phyloP scores from a whole-genome alignment of 2,113 vertebrate genomes.

The Brachirus orientalis region DNA sequence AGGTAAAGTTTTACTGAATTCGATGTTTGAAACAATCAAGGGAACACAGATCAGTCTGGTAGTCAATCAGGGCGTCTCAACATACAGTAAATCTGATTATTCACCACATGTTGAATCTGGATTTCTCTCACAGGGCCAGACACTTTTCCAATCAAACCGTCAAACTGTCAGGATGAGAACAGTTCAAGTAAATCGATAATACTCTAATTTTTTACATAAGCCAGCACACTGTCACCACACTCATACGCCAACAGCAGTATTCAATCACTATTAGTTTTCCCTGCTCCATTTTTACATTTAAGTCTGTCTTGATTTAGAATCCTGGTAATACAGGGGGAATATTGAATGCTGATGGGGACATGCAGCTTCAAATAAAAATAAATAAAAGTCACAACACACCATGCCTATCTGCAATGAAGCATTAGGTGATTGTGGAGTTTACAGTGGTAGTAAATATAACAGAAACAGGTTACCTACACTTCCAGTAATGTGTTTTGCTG shows the following conservation, averaged over 20 bases:
- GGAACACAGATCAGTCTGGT: constrained; percentile 26
- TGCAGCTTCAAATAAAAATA: not conserved
- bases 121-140: constrained; percentile 18
- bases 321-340: not conserved
- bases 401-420: not conserved
- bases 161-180: constrained; percentile 5
- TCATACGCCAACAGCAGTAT: constrained; percentile 13
- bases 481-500: constrained; percentile 6
- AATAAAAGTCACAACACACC: not conserved
- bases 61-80: constrained; percentile 26
- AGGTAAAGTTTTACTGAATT: constrained; percentile 18
- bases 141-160: constrained; percentile 5
- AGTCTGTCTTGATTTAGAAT: constrained; percentile 1
- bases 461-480: not conserved
- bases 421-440: not conserved
- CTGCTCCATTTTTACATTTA: not conserved
- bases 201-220: no score
- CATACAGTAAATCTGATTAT: constrained; percentile 12
- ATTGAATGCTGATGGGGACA: not conserved
- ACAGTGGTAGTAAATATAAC: no score
- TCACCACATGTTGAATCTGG: not conserved
- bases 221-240: not conserved
- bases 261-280: constrained; percentile 3
- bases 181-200: constrained; percentile 17
- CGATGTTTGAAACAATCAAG: constrained; percentile 21